A percentile compares a stretch with the other conserved stretches of the same genome.
Evolutionary conservation across 35 echinoderm and acorn worm species (phyloP).

Genomic region (Ptychodera flava): DNA sequence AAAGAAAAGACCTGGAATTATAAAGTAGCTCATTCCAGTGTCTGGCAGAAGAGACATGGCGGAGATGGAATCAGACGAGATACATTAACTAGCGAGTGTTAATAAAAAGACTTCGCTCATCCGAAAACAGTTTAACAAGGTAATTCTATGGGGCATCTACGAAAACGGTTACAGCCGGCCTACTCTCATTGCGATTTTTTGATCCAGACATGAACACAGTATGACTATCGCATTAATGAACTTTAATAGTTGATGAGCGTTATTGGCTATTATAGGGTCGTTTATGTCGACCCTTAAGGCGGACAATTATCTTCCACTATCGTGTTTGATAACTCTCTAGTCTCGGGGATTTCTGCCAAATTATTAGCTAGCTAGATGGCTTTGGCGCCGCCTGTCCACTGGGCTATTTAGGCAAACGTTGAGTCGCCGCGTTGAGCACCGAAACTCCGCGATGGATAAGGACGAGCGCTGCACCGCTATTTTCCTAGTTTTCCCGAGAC

Average conservation of each 20-base stretch:
- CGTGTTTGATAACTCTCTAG: background rate
- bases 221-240: background rate
- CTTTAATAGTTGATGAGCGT: conserved; percentile 1
- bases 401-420: background rate
- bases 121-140: background rate
- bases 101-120: background rate
- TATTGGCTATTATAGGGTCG: background rate
- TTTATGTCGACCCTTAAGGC: background rate
- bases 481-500: background rate
- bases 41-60: background rate
- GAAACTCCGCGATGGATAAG: too few species aligned
- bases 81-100: background rate
- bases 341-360: background rate
- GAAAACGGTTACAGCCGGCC: background rate
- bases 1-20: background rate
- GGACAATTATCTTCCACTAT: background rate
- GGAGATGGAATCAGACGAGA: background rate
- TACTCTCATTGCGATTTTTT: background rate
- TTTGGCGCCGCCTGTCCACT: background rate
- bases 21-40: background rate
- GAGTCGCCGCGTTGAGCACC: background rate
- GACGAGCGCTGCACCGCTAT: too few species aligned
- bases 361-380: background rate
- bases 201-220: background rate
- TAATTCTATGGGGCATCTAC: background rate